phyloP scores from a whole-genome alignment of 2,888 invertebrate genomes.

The Enchytraeus crypticus region DNA sequence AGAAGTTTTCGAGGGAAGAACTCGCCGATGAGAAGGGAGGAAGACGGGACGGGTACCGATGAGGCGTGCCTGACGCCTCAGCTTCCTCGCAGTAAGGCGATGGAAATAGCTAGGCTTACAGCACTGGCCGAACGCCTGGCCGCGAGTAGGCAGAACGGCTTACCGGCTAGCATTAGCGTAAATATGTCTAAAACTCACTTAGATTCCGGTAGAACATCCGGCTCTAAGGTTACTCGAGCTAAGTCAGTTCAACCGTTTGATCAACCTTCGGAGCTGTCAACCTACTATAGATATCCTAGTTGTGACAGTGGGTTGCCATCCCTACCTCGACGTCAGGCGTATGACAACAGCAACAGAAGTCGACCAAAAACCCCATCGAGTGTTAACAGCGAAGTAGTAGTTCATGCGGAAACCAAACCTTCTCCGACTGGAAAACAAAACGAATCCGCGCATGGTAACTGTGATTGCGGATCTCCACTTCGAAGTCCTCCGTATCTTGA shows the following conservation, averaged over 20 bases:
- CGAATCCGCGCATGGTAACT: no score
- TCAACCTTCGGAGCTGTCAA: neutral
- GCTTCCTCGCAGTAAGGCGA: neutral
- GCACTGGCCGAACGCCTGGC: neutral
- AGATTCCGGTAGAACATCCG: neutral
- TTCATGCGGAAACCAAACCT: neutral
- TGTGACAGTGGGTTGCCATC: no score
- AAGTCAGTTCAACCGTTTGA: no score
- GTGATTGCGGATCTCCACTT: neutral
- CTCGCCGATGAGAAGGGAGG: no score
- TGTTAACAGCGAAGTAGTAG: neutral
- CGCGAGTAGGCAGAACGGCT: neutral
- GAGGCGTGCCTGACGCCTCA: neutral
- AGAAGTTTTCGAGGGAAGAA: no score
- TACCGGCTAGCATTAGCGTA: no score
- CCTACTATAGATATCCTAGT: neutral
- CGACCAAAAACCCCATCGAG: no score
- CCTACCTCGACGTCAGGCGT: no score
- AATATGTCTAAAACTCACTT: no score
- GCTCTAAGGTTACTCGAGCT: neutral
- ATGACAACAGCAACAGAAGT: no score
- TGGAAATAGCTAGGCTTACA: neutral
- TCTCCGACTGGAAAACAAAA: no score
- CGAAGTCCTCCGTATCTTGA: neutral
- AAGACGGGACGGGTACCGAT: no score